These are phyloP conservation scores for Gadopsis marmoratus DNA, from an alignment of 2,797 vertebrate species.

Conservation along the genomic window DNA sequence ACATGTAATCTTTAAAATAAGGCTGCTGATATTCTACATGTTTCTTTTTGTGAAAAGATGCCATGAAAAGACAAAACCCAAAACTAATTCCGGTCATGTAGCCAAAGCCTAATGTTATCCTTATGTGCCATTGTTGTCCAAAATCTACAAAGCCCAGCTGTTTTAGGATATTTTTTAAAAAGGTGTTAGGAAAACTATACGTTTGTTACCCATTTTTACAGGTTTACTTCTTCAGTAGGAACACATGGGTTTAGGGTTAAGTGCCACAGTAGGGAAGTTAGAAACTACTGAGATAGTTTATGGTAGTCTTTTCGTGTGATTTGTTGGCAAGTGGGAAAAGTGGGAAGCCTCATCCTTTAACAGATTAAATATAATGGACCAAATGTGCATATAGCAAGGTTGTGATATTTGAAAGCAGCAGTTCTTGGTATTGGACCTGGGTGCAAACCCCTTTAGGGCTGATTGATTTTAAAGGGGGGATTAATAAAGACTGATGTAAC, in stretches of 20 bases:
- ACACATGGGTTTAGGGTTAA: not conserved
- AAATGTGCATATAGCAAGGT: not conserved
- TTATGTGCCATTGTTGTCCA: not conserved
- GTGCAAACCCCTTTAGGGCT: not conserved
- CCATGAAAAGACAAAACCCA: not conserved
- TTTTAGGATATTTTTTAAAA: not conserved
- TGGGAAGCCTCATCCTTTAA: not conserved
- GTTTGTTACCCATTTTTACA: not conserved
- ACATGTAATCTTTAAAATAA: not conserved
- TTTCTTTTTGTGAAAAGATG: not conserved
- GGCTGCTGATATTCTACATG: not conserved
- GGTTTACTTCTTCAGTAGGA: not conserved
- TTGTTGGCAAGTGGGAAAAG: constrained; percentile 3
- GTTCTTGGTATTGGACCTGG: not conserved
- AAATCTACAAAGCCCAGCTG: not conserved
- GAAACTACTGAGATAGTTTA: not conserved
- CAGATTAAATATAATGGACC: not conserved
- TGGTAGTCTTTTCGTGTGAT: not conserved
- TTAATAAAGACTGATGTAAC: not conserved
- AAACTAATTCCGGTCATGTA: not conserved
- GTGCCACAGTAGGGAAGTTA: not conserved
- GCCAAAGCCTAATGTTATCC: not conserved
- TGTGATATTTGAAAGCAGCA: not conserved
- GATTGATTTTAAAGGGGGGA: not conserved
- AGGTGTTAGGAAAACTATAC: not conserved